Evolutionary conservation across 2,113 vertebrate species (phyloP).

Genomic region (Aegotheles bennettii): DNA sequence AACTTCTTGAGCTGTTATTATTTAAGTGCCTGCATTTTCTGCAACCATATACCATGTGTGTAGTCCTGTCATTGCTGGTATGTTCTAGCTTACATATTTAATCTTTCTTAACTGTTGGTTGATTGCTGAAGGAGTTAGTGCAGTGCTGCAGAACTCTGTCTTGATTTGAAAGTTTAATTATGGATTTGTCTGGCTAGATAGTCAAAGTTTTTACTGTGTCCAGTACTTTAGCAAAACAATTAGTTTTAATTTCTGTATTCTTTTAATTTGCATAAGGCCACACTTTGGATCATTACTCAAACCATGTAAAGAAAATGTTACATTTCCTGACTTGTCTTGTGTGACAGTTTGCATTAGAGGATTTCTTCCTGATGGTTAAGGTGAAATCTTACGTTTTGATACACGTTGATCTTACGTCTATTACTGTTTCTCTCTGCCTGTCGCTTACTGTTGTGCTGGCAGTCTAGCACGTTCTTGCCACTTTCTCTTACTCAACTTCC

Average conservation of each 20-base stretch:
- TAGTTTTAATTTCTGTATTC: neutral
- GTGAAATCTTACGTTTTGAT: neutral
- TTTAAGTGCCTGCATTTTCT: neutral
- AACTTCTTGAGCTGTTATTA: neutral
- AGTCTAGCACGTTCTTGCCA: neutral
- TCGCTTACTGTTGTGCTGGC: neutral
- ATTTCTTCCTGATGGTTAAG: neutral
- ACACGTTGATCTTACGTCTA: neutral
- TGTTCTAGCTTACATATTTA: neutral
- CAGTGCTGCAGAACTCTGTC: neutral
- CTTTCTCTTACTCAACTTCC: neutral
- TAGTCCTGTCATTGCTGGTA: neutral
- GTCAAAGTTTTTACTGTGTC: neutral
- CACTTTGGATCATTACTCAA: neutral
- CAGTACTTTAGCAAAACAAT: neutral
- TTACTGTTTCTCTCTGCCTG: neutral
- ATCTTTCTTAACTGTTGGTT: neutral
- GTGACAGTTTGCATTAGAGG: neutral
- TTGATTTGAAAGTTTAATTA: neutral
- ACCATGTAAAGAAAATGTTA: neutral
- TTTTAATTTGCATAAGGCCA: neutral
- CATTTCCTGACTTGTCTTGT: neutral
- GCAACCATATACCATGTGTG: accelerated
- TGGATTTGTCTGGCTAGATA: neutral
- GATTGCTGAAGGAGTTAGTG: neutral